Conservation (phyloP, 2,113 vertebrate species). For the Triplophysa siluroides region DNA sequence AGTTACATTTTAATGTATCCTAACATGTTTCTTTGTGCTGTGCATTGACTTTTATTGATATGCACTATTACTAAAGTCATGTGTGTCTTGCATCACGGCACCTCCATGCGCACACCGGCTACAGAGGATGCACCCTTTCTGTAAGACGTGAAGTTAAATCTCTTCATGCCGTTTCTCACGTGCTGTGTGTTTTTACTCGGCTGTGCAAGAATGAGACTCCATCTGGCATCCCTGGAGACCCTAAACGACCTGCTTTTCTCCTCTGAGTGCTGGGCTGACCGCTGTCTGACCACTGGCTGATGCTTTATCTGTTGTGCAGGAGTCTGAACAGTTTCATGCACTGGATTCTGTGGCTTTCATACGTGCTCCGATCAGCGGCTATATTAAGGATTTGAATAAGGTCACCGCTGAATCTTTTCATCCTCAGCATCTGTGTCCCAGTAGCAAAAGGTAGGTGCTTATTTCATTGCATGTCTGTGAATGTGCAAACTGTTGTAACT, state of each 20-base stretch:
- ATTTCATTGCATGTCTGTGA: slow-evolving; percentile 1
- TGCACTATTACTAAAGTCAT: not conserved
- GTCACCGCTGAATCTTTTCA: slow-evolving; percentile 49
- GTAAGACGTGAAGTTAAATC: slow-evolving; percentile 59
- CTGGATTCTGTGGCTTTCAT: slow-evolving; percentile 26
- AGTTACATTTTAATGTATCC: too few relatives aligned
- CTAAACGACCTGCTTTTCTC: slow-evolving; percentile 3
- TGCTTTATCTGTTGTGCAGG: not conserved
- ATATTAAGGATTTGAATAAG: slow-evolving; percentile 57
- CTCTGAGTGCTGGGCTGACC: not conserved
- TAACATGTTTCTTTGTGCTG: not conserved
- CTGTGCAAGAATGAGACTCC: not conserved
- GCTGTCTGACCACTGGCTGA: not conserved
- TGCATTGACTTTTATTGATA: not conserved
- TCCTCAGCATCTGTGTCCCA: slow-evolving; percentile 25
- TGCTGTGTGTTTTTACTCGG: not conserved
- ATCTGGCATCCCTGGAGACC: not conserved
- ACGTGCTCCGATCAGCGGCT: slow-evolving; percentile 30
- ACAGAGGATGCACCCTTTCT: slow-evolving; percentile 31
- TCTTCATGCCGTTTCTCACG: not conserved
- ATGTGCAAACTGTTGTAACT: slow-evolving; percentile 15
- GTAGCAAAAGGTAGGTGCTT: slow-evolving; percentile 33
- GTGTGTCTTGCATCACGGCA: slow-evolving; percentile 58
- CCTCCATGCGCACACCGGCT: slow-evolving; percentile 57
- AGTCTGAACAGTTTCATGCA: not conserved